Evolutionary conservation across 1,140 invertebrate genomes (phyloP).

Genomic region (Ptiloglossa arizonensis): DNA sequence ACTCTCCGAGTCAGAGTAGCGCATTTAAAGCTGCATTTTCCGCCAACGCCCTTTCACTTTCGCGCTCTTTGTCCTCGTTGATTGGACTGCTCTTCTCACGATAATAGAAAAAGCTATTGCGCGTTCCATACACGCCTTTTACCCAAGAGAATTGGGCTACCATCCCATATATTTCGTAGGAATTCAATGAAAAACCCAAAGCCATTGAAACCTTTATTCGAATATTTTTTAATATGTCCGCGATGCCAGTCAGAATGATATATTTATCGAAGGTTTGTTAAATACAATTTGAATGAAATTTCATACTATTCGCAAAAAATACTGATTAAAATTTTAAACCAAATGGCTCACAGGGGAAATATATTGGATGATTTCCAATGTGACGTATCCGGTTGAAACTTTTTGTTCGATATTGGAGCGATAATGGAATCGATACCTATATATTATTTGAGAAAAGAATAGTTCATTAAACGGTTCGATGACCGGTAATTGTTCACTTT

Average conservation of each 20-base stretch:
- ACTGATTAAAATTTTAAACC: too few species aligned
- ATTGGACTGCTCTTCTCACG: constrained; percentile 47
- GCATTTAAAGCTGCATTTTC: constrained; percentile 55
- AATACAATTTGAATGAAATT: too few species aligned
- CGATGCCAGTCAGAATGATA: neutral
- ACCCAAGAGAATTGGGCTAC: constrained; percentile 11
- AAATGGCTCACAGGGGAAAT: too few species aligned
- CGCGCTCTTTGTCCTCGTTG: constrained; percentile 52
- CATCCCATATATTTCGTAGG: constrained; percentile 1
- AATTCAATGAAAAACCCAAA: neutral
- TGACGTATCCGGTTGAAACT: too few species aligned
- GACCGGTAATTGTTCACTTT: too few species aligned
- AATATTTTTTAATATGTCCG: neutral
- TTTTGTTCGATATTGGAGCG: too few species aligned
- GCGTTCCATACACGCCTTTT: neutral
- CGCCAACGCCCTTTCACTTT: constrained; percentile 42
- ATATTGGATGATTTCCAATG: too few species aligned
- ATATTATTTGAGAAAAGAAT: too few species aligned
- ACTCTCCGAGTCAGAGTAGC: constrained; percentile 22
- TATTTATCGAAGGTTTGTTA: too few species aligned
- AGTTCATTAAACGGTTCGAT: too few species aligned
- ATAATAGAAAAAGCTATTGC: constrained; percentile 20
- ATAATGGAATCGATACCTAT: too few species aligned
- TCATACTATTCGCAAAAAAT: too few species aligned
- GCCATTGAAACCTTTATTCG: neutral